Evolutionary conservation across 2,797 vertebrate genomes (phyloP).

Genomic region (Bufotes viridis): DNA sequence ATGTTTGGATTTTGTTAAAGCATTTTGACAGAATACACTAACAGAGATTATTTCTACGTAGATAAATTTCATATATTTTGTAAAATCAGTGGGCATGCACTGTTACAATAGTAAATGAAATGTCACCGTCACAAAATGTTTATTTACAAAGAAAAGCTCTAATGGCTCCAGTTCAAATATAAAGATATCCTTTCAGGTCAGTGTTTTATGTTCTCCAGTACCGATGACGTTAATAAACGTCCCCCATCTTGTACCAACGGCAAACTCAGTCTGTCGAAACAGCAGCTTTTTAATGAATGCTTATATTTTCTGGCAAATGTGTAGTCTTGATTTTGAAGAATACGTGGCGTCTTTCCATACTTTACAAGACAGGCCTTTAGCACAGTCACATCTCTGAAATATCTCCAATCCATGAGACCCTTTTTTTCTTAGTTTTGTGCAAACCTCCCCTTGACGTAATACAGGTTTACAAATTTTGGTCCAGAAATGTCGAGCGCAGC

Average conservation of each 20-base stretch:
- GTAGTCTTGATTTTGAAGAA: conserved; percentile 95
- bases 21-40: conserved; percentile 44
- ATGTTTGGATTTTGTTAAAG: conserved; percentile 41
- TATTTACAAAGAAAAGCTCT: conserved; percentile 72
- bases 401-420: conserved; percentile 95
- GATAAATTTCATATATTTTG: conserved; percentile 57
- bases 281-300: not conserved
- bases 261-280: conserved; percentile 55
- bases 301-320: conserved; percentile 89
- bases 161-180: conserved; percentile 63
- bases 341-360: conserved; percentile 99
- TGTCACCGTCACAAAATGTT: conserved; percentile 57
- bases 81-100: conserved; percentile 60
- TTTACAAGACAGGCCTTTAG: conserved; percentile 95
- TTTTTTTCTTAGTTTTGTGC: conserved; percentile 96
- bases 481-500: conserved; percentile 99
- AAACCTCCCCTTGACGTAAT: conserved; percentile 92
- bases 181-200: conserved; percentile 62
- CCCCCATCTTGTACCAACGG: conserved; percentile 21
- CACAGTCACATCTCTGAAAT: conserved; percentile 98
- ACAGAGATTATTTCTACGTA: conserved; percentile 51
- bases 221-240: conserved; percentile 44
- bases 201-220: conserved; percentile 44
- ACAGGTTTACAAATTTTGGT: conserved; percentile 99
- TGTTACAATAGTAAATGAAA: conserved; percentile 65